phyloP scores from a whole-genome alignment of 1,140 invertebrate species.

The Drosophila micromelanica region DNA sequence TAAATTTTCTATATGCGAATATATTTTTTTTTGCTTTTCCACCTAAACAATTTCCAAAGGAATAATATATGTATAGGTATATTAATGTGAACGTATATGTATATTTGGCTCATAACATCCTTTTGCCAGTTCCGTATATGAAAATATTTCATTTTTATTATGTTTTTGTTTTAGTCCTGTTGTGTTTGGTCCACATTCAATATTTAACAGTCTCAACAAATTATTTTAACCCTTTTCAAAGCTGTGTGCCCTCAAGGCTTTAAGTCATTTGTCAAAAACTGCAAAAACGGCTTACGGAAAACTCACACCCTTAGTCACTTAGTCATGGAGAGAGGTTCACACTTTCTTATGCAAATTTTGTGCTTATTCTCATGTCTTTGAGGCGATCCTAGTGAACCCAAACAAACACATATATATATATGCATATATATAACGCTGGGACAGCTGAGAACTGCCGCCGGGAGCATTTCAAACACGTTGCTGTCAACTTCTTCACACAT shows the following conservation, averaged over 20 bases:
- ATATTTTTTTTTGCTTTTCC: slow-evolving; percentile 10
- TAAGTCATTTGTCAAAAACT: slow-evolving; percentile 82
- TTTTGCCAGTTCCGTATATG: slow-evolving; percentile 14
- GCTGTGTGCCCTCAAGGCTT: slow-evolving; percentile 67
- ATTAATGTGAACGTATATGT: slow-evolving; percentile 1
- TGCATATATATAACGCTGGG: slow-evolving; percentile 4
- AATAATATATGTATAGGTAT: slow-evolving; percentile 5
- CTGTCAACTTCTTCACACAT: slow-evolving; percentile 77
- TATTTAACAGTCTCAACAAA: slow-evolving; percentile 80
- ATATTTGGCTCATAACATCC: neutral
- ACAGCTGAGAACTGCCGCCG: slow-evolving; percentile 25
- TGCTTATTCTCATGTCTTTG: slow-evolving; percentile 54
- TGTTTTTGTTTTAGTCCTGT: slow-evolving; percentile 42
- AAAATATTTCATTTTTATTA: slow-evolving; percentile 72
- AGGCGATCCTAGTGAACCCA: slow-evolving; percentile 48
- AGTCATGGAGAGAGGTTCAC: slow-evolving; percentile 56
- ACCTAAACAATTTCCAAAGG: slow-evolving; percentile 37
- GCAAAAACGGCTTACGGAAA: slow-evolving; percentile 61
- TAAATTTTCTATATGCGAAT: slow-evolving; percentile 32
- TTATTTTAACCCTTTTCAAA: slow-evolving; percentile 79
- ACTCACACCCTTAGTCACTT: slow-evolving; percentile 12
- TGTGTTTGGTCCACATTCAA: slow-evolving; percentile 63
- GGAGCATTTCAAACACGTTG: slow-evolving; percentile 44
- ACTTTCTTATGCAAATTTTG: slow-evolving; percentile 78
- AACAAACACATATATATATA: slow-evolving; percentile 25